phyloP scores from a whole-genome alignment of 2,888 invertebrate genomes.

The Stenoptilia bipunctidactyla region DNA sequence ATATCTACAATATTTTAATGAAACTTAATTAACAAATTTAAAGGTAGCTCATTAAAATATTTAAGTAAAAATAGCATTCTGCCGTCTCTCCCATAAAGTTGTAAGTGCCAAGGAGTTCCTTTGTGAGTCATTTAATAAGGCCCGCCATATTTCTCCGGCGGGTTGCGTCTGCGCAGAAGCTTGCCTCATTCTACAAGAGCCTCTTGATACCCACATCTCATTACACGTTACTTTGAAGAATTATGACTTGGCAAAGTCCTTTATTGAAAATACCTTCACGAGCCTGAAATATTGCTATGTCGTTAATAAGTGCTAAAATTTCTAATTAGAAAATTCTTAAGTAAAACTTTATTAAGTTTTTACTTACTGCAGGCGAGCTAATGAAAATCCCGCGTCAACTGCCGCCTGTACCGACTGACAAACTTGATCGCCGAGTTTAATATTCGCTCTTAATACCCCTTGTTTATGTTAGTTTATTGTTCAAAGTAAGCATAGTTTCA shows the following conservation, averaged over 20 bases:
- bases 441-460: background rate
- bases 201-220: conserved; percentile 67
- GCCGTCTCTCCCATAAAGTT: no score
- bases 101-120: no score
- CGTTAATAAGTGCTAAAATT: conserved; percentile 69
- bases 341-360: conserved; percentile 68
- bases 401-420: conserved; percentile 20
- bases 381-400: conserved; percentile 63
- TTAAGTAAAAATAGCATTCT: no score
- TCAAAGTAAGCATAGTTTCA: no score
- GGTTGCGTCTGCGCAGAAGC: conserved; percentile 20
- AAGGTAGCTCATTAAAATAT: no score
- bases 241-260: conserved; percentile 71
- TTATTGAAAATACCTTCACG: conserved; percentile 72
- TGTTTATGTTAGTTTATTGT: background rate
- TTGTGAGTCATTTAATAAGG: background rate
- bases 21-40: no score
- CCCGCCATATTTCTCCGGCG: background rate
- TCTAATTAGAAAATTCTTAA: conserved; percentile 70
- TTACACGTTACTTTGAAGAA: conserved; percentile 70
- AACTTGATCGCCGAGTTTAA: background rate
- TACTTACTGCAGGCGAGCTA: conserved; percentile 59
- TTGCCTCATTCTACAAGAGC: conserved; percentile 57
- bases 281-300: conserved; percentile 69
- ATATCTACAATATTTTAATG: no score